These are phyloP conservation scores for Leptarthrus brevirostris DNA, from an alignment of 2,888 invertebrate genomes.

Conservation along the genomic window DNA sequence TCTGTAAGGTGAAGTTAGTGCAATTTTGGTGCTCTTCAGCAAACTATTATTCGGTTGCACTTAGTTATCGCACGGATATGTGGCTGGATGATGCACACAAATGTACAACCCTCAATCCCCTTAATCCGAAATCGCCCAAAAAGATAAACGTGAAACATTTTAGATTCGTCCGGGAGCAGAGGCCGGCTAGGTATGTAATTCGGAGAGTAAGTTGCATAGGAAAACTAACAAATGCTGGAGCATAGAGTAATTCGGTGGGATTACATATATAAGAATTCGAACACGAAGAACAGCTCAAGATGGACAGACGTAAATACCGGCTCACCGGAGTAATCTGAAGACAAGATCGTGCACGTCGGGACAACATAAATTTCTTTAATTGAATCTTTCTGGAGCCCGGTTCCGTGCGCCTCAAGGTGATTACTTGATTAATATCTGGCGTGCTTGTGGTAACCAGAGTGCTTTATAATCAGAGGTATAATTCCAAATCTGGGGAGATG, in stretches of 20 bases:
- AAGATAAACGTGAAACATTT: slow-evolving; percentile 27
- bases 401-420: slow-evolving; percentile 3
- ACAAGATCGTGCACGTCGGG: slow-evolving; percentile 48
- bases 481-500: too few relatives aligned
- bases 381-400: slow-evolving; percentile 45
- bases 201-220: neutral
- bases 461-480: neutral
- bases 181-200: neutral
- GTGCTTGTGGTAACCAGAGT: neutral
- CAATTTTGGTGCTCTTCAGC: slow-evolving; percentile 22
- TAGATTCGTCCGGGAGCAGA: neutral
- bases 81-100: slow-evolving; percentile 1
- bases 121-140: slow-evolving; percentile 28
- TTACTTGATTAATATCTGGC: slow-evolving; percentile 21
- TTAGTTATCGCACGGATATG: slow-evolving; percentile 29
- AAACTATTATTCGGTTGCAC: neutral
- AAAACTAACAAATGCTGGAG: slow-evolving; percentile 26
- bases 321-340: slow-evolving; percentile 30
- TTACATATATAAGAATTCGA: slow-evolving; percentile 8
- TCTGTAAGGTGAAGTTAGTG: slow-evolving; percentile 10
- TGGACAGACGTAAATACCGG: slow-evolving; percentile 20
- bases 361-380: slow-evolving; percentile 52
- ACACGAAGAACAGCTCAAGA: slow-evolving; percentile 8
- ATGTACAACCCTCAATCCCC: neutral
- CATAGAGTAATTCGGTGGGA: slow-evolving; percentile 4